Percentiles rank a stretch among this genome's conserved stretches.
phyloP scores from a whole-genome alignment of 1,140 invertebrate species.

The Mactra quadrangularis region DNA sequence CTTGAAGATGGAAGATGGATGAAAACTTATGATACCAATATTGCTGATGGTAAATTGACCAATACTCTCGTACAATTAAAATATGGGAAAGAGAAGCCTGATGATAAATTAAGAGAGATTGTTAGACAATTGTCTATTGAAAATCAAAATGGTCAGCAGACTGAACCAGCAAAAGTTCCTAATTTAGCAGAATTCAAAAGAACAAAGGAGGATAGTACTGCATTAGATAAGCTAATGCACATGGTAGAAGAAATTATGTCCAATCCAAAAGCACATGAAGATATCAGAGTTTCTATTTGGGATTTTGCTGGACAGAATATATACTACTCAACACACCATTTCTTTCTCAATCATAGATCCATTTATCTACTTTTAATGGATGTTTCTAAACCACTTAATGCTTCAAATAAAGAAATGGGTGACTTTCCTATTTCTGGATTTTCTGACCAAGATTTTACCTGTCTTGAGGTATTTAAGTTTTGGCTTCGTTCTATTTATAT shows the following conservation, averaged over 20 bases:
- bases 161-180: too few species aligned
- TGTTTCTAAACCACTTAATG: conserved; percentile 10
- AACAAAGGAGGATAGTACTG: not conserved
- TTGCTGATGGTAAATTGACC: not conserved
- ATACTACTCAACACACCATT: conserved; percentile 48
- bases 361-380: conserved; percentile 48
- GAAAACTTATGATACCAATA: not conserved
- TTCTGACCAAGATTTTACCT: conserved; percentile 25
- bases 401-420: conserved; percentile 13
- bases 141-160: not conserved
- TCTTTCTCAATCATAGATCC: conserved; percentile 36
- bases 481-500: conserved; percentile 46
- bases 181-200: too few species aligned
- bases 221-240: not conserved
- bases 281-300: conserved; percentile 33
- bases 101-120: too few species aligned
- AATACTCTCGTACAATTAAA: not conserved
- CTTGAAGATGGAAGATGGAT: conserved; percentile 3
- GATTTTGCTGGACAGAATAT: conserved; percentile 49
- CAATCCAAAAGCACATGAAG: not conserved
- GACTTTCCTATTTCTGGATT: conserved; percentile 1
- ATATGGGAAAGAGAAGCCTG: not conserved
- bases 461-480: conserved; percentile 46
- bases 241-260: not conserved
- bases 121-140: not conserved